phyloP scores from a whole-genome alignment of 2,113 vertebrate species.

The Phylloscopus trochiloides region DNA sequence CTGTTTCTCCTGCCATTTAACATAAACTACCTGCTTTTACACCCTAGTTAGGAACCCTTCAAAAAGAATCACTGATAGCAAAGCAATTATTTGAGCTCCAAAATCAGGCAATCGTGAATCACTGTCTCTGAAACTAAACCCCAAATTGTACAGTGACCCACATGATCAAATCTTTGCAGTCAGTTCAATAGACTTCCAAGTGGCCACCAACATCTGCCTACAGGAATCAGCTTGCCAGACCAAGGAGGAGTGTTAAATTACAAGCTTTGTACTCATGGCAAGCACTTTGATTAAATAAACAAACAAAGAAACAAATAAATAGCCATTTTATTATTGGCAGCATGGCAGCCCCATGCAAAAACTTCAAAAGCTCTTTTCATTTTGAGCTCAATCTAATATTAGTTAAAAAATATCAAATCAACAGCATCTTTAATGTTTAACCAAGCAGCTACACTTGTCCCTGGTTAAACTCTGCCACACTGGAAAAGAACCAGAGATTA shows the following conservation, averaged over 20 bases:
- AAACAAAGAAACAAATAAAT: constrained; percentile 1
- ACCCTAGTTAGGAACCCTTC: neutral
- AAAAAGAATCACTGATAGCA: neutral
- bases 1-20: neutral
- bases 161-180: neutral
- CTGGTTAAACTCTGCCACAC: constrained; percentile 43
- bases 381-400: neutral
- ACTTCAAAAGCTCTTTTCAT: neutral
- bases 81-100: neutral
- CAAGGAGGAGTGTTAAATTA: neutral
- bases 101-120: neutral
- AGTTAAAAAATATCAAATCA: neutral
- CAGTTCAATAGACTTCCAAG: neutral
- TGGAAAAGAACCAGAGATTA: constrained; percentile 53
- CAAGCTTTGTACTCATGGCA: neutral
- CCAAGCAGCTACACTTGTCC: neutral
- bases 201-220: neutral
- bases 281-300: neutral
- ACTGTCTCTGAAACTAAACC: neutral
- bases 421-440: constrained; percentile 21
- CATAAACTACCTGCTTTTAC: neutral
- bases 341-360: neutral
- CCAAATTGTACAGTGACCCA: neutral
- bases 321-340: neutral
- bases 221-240: neutral